These are phyloP conservation scores for Myotis davidii DNA, from an alignment of 2,113 vertebrate species.

Conservation along the genomic window DNA sequence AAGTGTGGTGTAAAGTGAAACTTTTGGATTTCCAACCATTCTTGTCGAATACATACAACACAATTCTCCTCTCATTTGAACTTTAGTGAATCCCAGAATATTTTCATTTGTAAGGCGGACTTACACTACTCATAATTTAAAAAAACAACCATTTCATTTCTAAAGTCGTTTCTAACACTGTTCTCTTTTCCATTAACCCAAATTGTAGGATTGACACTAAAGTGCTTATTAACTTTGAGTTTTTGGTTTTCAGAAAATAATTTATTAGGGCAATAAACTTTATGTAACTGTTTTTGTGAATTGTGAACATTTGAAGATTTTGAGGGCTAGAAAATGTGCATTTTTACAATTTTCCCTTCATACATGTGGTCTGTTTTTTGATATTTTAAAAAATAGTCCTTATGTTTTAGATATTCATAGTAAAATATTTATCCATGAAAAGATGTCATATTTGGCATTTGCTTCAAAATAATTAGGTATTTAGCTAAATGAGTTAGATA, in stretches of 20 bases:
- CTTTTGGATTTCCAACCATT: neutral
- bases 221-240: neutral
- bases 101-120: neutral
- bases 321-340: neutral
- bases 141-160: neutral
- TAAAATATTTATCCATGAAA: neutral
- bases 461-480: neutral
- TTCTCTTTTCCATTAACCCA: neutral
- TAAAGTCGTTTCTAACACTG: neutral
- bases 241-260: neutral
- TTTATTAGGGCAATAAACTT: constrained; percentile 1
- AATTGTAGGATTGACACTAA: neutral
- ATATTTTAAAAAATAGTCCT: neutral
- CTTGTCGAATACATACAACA: neutral
- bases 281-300: neutral
- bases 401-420: neutral
- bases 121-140: neutral
- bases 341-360: neutral
- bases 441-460: neutral
- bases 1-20: neutral
- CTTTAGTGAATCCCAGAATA: neutral
- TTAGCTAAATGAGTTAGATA: neutral
- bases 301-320: neutral
- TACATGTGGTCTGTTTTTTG: neutral
- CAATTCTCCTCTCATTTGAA: neutral